Evolutionary conservation across 2,888 invertebrate species (phyloP).

Genomic region (Hemistola chrysoprasaria): DNA sequence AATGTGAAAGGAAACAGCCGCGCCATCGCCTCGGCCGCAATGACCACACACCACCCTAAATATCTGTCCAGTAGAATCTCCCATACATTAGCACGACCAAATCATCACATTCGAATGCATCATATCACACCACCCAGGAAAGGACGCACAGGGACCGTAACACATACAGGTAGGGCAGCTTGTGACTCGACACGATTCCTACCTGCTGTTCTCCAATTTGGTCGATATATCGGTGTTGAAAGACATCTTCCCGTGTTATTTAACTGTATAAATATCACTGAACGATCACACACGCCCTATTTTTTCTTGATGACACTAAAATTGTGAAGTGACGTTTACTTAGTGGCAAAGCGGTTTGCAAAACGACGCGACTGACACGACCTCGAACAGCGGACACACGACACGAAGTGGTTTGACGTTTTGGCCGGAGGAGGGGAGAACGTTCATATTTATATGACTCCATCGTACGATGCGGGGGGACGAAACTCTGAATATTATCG

Average conservation of each 20-base stretch:
- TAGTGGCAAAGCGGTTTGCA: slow-evolving; percentile 51
- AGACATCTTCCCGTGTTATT: slow-evolving; percentile 78
- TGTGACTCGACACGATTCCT: slow-evolving; percentile 48
- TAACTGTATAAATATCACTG: slow-evolving; percentile 76
- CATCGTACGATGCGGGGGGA: slow-evolving; percentile 77
- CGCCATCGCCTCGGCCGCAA: slow-evolving; percentile 23
- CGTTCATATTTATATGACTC: slow-evolving; percentile 70
- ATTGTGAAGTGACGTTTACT: slow-evolving; percentile 55
- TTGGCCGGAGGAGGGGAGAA: slow-evolving; percentile 70
- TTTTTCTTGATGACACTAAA: slow-evolving; percentile 62
- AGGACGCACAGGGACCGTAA: slow-evolving; percentile 40
- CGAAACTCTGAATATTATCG: slow-evolving; percentile 61
- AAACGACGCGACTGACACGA: slow-evolving; percentile 57
- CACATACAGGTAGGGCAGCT: slow-evolving; percentile 33
- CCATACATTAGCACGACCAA: slow-evolving; percentile 20
- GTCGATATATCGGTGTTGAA: slow-evolving; percentile 77
- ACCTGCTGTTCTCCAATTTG: slow-evolving; percentile 81
- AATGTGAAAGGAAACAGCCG: slow-evolving; percentile 44
- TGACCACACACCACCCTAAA: slow-evolving; percentile 23
- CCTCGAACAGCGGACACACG: slow-evolving; percentile 50
- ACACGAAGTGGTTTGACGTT: slow-evolving; percentile 67
- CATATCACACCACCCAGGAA: slow-evolving; percentile 35
- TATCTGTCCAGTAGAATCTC: slow-evolving; percentile 1
- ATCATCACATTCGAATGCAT: slow-evolving; percentile 39
- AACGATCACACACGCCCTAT: slow-evolving; percentile 67